phyloP scores from a whole-genome alignment of 2,888 invertebrate species.

The Chaetogeoica ovagalla region DNA sequence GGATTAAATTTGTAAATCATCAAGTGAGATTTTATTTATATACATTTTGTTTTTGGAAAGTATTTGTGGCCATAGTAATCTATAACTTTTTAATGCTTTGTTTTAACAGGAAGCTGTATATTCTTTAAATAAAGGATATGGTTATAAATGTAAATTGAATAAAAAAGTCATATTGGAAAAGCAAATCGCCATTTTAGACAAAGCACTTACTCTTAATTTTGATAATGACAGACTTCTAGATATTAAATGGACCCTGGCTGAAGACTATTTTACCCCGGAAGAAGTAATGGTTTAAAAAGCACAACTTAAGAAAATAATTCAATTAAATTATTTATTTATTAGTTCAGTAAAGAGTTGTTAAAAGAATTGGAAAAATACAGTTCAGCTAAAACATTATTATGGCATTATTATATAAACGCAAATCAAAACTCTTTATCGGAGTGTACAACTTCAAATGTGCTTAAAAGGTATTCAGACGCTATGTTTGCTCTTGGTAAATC shows the following conservation, averaged over 20 bases:
- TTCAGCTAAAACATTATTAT: conserved; percentile 28
- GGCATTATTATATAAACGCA: conserved; percentile 39
- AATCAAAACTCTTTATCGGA: conserved; percentile 45
- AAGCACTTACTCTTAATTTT: conserved; percentile 65
- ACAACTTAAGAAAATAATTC: not conserved
- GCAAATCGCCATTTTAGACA: conserved; percentile 67
- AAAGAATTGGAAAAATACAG: conserved; percentile 48
- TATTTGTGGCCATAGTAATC: not conserved
- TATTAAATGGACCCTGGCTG: conserved; percentile 62
- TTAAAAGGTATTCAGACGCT: conserved; percentile 48
- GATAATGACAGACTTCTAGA: conserved; percentile 63
- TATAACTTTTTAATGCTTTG: conserved; percentile 4
- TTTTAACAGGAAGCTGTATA: conserved; percentile 59
- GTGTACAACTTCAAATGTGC: conserved; percentile 29
- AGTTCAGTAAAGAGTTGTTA: conserved; percentile 31
- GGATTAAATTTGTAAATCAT: conserved; percentile 67
- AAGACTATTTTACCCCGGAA: conserved; percentile 65
- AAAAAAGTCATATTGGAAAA: conserved; percentile 61
- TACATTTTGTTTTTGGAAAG: conserved; percentile 1
- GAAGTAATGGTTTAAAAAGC: conserved; percentile 58
- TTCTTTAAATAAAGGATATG: conserved; percentile 61
- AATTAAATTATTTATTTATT: conserved; percentile 13
- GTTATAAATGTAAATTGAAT: conserved; percentile 61
- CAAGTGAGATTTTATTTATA: conserved; percentile 60
- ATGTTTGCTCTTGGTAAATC: conserved; percentile 42